Percentiles rank a stretch among this genome's conserved stretches.
Evolutionary conservation across 2,888 invertebrate genomes (phyloP).

Genomic region (Torymus texanus): DNA sequence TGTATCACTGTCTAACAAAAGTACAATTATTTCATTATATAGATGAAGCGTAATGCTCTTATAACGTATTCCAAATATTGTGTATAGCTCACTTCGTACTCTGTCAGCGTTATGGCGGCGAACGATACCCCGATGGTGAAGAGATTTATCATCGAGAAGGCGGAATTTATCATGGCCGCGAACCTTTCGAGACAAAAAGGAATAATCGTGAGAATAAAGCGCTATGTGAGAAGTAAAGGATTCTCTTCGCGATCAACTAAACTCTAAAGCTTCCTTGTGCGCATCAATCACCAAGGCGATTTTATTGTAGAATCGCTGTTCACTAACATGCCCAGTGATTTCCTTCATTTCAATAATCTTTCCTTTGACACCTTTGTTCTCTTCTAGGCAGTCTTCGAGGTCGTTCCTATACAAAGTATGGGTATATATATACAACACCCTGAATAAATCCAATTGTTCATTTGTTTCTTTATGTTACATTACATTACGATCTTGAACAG

Average conservation of each 20-base stretch:
- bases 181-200: constrained; percentile 13
- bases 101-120: constrained; percentile 2
- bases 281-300: not conserved
- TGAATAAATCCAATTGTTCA: no score
- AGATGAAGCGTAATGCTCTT: no score
- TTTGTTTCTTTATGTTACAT: not conserved
- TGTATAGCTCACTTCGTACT: constrained; percentile 23
- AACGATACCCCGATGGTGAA: constrained; percentile 14
- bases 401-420: not conserved
- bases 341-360: no score
- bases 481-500: constrained; percentile 21
- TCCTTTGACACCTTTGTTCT: not conserved
- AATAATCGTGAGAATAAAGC: not conserved
- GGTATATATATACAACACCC: not conserved
- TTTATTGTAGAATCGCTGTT: not conserved
- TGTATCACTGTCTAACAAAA: constrained; percentile 5
- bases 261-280: constrained; percentile 41
- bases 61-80: no score
- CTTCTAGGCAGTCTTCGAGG: not conserved
- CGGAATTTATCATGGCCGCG: constrained; percentile 3
- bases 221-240: no score
- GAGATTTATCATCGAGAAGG: constrained; percentile 3
- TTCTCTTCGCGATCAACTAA: not conserved
- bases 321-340: no score
- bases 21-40: not conserved